Evolutionary conservation across 1,140 invertebrate genomes (phyloP).

Genomic region (Antheraea pernyi): DNA sequence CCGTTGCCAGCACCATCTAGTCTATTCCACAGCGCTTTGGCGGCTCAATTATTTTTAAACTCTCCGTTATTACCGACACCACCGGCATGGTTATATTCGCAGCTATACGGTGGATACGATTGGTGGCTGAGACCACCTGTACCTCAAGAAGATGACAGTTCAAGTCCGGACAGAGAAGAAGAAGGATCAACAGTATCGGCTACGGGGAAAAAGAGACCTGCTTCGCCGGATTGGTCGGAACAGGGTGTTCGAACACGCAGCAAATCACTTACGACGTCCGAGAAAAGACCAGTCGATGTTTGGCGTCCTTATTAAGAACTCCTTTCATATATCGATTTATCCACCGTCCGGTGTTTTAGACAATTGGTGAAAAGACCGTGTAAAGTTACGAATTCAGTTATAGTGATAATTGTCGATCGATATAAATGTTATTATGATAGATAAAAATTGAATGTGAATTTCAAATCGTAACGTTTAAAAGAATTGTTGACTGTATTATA

Average conservation of each 20-base stretch:
- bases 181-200: slow-evolving; percentile 66
- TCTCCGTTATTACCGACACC: slow-evolving; percentile 85
- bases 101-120: slow-evolving; percentile 83
- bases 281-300: slow-evolving; percentile 76
- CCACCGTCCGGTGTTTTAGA: slow-evolving; percentile 43
- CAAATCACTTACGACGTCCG: slow-evolving; percentile 66
- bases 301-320: slow-evolving; percentile 80
- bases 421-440: slow-evolving; percentile 71
- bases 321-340: slow-evolving; percentile 23
- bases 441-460: slow-evolving; percentile 71
- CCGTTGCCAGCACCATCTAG: slow-evolving; percentile 71
- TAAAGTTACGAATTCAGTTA: slow-evolving; percentile 50
- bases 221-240: slow-evolving; percentile 66
- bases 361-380: slow-evolving; percentile 18
- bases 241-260: slow-evolving; percentile 68
- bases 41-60: slow-evolving; percentile 85
- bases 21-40: slow-evolving; percentile 84
- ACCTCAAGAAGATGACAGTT: slow-evolving; percentile 67
- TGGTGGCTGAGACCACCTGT: slow-evolving; percentile 81
- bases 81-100: slow-evolving; percentile 86
- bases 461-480: slow-evolving; percentile 64
- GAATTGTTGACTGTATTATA: slow-evolving; percentile 77
- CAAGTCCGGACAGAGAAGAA: slow-evolving; percentile 67
- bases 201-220: slow-evolving; percentile 68
- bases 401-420: slow-evolving; percentile 62